Evolutionary conservation across 2,797 vertebrate species (phyloP), one percentile per base, ranked within the genome.

Genomic region (Chelidonichthys spinosus): DNA sequence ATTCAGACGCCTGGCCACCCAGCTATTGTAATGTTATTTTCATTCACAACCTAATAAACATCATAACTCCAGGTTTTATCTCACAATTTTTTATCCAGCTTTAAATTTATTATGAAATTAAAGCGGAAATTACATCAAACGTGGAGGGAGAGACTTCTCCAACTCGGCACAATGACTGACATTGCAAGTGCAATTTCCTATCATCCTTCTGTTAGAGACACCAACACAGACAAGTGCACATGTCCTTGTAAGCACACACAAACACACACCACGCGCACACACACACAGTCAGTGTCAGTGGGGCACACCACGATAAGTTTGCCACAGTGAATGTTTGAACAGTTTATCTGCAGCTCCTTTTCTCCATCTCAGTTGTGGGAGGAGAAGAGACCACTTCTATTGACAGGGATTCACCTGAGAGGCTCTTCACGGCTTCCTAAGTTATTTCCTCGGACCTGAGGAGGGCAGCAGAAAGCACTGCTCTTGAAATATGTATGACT

Each of bases 401-500:
- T 76, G 72, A 85, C 72, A 69, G 67, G 76, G 47, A 62, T 76
- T 82, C 74, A 87, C 83, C 83, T 71, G 71, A 76, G 79, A 70
- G 70, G 47, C 68, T 82, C 76, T 66, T 68, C 63, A 74, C 4
- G 7, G 65, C 50, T 73, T 68, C 60, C 50, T 49, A 18, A 40
- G 75, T 75, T 73, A 35, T 25, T 59, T 25, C 65, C 66, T 59
- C 50, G 69, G 63, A 74, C 60, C 75, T 50, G 78, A 69, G 18
- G 3, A 59, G 72, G 71, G 63, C 68, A 59, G 76, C 40, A 72
- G 74, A 59, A 52, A 64, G 69, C 36, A 1, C 75, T 43, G 56
- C 70, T 43, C 44, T 80, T 89, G 83, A 85, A 88, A 89, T 84
- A 82, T 86, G 81, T 64, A 83, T 86, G 77, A 81, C 46, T 58